A percentile compares a stretch with the other conserved stretches of the same genome.
Conservation (phyloP, 2,888 invertebrate species). For the Coelinius sp. region DNA sequence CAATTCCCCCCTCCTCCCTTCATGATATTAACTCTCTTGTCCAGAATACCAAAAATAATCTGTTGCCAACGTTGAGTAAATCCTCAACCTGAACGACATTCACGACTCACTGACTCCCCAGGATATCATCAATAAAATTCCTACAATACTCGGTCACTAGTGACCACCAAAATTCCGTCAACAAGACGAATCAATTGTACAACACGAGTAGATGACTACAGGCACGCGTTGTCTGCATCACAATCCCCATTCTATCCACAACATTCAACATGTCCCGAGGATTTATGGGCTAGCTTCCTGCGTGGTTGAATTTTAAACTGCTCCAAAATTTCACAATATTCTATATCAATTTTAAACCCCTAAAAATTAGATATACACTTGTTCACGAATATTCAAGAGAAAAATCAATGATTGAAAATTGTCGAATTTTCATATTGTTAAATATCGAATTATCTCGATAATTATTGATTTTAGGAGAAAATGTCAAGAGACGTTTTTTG, state of each 20-base stretch:
- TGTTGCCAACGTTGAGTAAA: not conserved
- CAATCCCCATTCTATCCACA: not conserved
- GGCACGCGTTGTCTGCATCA: not conserved
- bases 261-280: not conserved
- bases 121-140: not conserved
- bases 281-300: slow-evolving; percentile 5
- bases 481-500: too few relatives aligned
- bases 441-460: too few relatives aligned
- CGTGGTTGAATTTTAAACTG: not conserved
- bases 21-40: not conserved
- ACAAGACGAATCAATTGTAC: not conserved
- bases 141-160: not conserved
- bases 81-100: not conserved
- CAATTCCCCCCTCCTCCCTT: not conserved
- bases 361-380: not conserved
- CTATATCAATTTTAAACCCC: not conserved
- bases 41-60: not conserved
- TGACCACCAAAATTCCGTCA: not conserved
- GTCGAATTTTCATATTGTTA: too few relatives aligned
- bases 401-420: too few relatives aligned
- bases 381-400: not conserved
- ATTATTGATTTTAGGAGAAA: too few relatives aligned
- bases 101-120: not conserved
- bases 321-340: not conserved
- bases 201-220: not conserved